phyloP scores from a whole-genome alignment of 2,888 invertebrate species.

The Diarsia dahlii region DNA sequence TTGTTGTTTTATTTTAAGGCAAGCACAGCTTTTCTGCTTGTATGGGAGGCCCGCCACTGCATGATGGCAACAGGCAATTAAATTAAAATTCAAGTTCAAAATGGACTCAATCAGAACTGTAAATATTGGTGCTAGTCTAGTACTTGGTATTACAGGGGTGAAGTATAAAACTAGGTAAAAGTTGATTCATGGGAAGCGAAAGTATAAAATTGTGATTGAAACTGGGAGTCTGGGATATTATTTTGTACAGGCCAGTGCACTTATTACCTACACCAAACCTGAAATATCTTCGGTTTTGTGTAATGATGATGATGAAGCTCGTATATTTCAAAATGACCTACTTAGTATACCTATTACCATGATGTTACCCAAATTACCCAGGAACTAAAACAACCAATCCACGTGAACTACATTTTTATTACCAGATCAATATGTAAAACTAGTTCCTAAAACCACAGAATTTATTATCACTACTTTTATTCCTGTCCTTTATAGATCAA shows the following conservation, averaged over 20 bases:
- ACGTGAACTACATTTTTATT: constrained; percentile 50
- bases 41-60: no score
- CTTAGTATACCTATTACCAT: background rate
- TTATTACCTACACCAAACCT: background rate
- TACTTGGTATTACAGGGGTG: no score
- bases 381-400: constrained; percentile 28
- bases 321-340: background rate
- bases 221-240: no score
- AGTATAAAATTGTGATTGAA: no score
- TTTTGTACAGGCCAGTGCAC: background rate
- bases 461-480: constrained; percentile 64
- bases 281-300: background rate
- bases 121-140: background rate
- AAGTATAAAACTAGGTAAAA: no score
- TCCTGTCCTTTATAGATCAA: constrained; percentile 65
- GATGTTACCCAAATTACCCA: background rate
- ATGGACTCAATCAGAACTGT: no score
- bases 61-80: no score
- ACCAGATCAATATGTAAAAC: constrained; percentile 64
- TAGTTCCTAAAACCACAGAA: constrained; percentile 63
- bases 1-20: no score
- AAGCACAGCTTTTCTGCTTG: no score
- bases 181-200: no score
- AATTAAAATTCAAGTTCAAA: no score
- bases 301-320: background rate